phyloP scores from a whole-genome alignment of 2,888 invertebrate species.

The Tachina fera region DNA sequence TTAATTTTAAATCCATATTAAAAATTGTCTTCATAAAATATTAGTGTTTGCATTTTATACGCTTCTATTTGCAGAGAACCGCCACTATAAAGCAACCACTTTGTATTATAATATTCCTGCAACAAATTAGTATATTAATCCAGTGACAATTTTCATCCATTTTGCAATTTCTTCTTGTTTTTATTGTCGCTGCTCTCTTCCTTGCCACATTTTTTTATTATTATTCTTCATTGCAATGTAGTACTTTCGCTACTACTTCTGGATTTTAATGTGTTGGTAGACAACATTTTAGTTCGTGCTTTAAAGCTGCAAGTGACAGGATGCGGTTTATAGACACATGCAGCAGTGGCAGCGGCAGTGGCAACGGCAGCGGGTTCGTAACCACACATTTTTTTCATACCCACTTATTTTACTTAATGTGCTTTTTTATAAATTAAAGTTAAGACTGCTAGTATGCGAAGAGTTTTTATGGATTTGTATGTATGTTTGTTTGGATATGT shows the following conservation, averaged over 20 bases:
- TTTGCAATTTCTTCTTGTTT: constrained; percentile 6
- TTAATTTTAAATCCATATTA: too few species aligned
- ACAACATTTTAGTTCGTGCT: too few species aligned
- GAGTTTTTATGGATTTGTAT: neutral
- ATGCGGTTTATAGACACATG: neutral
- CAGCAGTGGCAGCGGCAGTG: too few species aligned
- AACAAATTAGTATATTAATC: constrained; percentile 67
- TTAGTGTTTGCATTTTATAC: too few species aligned
- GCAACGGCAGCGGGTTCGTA: neutral
- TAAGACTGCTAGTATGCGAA: neutral
- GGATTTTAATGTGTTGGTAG: neutral
- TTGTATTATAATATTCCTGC: constrained; percentile 16
- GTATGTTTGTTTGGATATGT: too few species aligned
- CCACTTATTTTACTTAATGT: constrained; percentile 6
- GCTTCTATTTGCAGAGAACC: too few species aligned
- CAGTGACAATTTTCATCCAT: constrained; percentile 57
- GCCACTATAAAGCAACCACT: neutral
- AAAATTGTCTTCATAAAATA: too few species aligned
- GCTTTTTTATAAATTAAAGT: constrained; percentile 19
- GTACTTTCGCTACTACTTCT: constrained; percentile 19
- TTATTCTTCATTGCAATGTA: neutral
- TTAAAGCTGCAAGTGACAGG: constrained; percentile 10
- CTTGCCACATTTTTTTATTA: neutral
- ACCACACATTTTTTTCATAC: constrained; percentile 3
- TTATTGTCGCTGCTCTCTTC: neutral